Conservation (phyloP, 2,797 vertebrate species). For the Hemibagrus guttatus region DNA sequence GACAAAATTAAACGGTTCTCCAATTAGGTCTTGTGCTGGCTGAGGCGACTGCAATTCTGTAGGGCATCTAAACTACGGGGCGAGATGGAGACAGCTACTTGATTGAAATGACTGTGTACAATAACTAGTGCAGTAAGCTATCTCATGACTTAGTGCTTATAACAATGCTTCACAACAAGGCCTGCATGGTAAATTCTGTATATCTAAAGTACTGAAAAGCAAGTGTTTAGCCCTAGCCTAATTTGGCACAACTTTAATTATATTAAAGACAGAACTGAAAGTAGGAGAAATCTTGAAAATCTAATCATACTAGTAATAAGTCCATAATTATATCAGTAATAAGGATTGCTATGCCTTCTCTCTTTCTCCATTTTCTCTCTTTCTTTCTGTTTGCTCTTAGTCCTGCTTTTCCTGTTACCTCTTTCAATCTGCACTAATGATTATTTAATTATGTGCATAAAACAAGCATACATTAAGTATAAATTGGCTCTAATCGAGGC, state of each 20-base stretch:
- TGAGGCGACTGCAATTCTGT: slow-evolving; percentile 27
- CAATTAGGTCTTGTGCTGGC: slow-evolving; percentile 48
- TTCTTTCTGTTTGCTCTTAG: not conserved
- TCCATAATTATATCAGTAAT: slow-evolving; percentile 38
- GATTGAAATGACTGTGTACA: slow-evolving; percentile 8
- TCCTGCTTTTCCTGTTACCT: not conserved
- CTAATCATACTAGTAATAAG: slow-evolving; percentile 37
- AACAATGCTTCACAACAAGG: not conserved
- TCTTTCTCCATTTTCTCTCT: no score
- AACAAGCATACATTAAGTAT: slow-evolving; percentile 29
- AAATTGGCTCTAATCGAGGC: slow-evolving; percentile 4
- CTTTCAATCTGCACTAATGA: slow-evolving; percentile 33
- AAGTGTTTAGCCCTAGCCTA: no score
- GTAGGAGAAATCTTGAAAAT: not conserved
- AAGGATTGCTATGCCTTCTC: slow-evolving; percentile 39
- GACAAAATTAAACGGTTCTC: slow-evolving; percentile 54
- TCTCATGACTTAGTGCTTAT: not conserved
- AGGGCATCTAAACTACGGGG: slow-evolving; percentile 26
- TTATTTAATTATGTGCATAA: slow-evolving; percentile 35
- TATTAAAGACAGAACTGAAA: not conserved
- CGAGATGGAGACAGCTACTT: slow-evolving; percentile 23
- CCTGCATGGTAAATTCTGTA: not conserved
- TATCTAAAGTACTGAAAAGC: not conserved
- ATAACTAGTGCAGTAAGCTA: not conserved
- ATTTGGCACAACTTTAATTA: not conserved